Conservation (phyloP, 1,140 invertebrate genomes). For the Formica exsecta region DNA sequence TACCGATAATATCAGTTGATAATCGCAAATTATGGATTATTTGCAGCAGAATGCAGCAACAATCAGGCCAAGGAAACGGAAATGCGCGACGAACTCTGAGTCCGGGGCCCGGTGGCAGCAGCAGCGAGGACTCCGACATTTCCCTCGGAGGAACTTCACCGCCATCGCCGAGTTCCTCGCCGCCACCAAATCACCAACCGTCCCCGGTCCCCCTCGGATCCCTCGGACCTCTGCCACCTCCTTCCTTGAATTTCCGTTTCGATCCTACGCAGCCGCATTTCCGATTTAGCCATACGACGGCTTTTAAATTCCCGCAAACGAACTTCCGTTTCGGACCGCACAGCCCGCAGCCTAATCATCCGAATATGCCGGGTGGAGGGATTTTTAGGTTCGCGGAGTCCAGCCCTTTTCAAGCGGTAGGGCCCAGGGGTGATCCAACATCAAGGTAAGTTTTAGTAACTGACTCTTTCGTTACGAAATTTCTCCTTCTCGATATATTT, state of each 20-base stretch:
- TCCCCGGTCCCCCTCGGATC: slow-evolving; percentile 82
- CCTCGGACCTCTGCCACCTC: slow-evolving; percentile 82
- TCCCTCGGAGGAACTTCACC: slow-evolving; percentile 85
- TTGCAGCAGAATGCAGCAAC: slow-evolving; percentile 84
- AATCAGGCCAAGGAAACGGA: slow-evolving; percentile 83
- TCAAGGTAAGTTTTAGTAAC: slow-evolving; percentile 79
- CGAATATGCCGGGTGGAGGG: slow-evolving; percentile 81
- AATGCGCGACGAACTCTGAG: slow-evolving; percentile 81
- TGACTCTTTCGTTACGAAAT: not conserved
- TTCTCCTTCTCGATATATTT: slow-evolving; percentile 19
- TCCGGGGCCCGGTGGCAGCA: slow-evolving; percentile 83
- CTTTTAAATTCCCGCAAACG: slow-evolving; percentile 84
- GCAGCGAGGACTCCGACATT: slow-evolving; percentile 85
- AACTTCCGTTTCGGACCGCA: slow-evolving; percentile 84
- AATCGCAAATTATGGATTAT: slow-evolving; percentile 49
- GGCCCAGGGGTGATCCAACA: slow-evolving; percentile 84
- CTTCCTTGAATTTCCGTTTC: slow-evolving; percentile 84
- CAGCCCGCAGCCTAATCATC: slow-evolving; percentile 85
- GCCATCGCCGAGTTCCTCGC: slow-evolving; percentile 83
- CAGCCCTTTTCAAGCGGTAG: slow-evolving; percentile 85
- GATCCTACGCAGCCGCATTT: slow-evolving; percentile 84
- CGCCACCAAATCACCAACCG: slow-evolving; percentile 82
- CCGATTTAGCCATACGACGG: slow-evolving; percentile 83
- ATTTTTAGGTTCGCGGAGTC: slow-evolving; percentile 85
- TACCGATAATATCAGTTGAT: not conserved